A percentile compares a stretch with the other conserved stretches of the same genome.
phyloP scores from a whole-genome alignment of 2,797 vertebrate species.

The Natrix natrix region DNA sequence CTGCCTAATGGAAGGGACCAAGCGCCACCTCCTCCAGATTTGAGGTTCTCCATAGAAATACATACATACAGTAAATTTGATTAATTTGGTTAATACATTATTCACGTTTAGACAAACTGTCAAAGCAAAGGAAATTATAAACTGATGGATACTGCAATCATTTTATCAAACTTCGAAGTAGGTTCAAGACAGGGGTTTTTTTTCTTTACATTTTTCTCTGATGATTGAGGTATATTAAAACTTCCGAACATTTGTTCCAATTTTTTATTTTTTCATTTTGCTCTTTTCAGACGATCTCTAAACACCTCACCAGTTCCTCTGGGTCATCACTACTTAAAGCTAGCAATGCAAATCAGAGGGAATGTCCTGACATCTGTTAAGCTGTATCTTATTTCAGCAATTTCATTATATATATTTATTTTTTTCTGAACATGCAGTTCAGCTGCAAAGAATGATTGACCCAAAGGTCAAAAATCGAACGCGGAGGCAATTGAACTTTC shows the following conservation, averaged over 20 bases:
- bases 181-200: not conserved
- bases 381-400: not conserved
- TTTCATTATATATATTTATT: not conserved
- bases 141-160: not conserved
- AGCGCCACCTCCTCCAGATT: not conserved
- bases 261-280: not conserved
- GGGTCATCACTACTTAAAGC: not conserved
- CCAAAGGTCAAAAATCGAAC: not conserved
- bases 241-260: not conserved
- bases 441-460: not conserved
- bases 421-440: not conserved
- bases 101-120: not conserved
- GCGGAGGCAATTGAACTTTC: not conserved
- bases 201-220: not conserved
- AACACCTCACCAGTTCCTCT: not conserved
- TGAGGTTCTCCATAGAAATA: not conserved
- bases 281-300: not conserved
- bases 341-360: too few species aligned
- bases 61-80: not conserved
- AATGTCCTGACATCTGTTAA: not conserved
- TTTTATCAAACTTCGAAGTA: not conserved
- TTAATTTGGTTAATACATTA: not conserved
- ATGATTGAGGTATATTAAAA: not conserved
- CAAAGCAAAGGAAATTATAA: not conserved
- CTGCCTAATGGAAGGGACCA: not conserved